phyloP scores from a whole-genome alignment of 2,888 invertebrate species.

The Eustalomyia histrio region DNA sequence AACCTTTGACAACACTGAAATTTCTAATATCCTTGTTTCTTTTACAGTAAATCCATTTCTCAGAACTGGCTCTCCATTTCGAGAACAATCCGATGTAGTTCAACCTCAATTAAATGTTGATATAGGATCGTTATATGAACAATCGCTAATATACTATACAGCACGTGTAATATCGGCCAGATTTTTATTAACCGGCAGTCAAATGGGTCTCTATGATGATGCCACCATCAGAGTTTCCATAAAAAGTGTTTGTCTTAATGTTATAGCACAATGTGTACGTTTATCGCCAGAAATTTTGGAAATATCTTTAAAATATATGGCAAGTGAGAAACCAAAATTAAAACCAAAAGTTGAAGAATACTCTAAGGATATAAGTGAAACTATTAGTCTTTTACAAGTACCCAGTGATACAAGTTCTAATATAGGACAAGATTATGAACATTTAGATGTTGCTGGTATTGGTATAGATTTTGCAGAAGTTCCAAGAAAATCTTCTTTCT shows the following conservation, averaged over 20 bases:
- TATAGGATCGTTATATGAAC: conserved; percentile 78
- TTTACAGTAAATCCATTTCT: conserved; percentile 74
- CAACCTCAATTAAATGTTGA: conserved; percentile 71
- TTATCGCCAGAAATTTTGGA: conserved; percentile 88
- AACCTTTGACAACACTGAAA: no score
- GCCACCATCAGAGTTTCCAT: conserved; percentile 91
- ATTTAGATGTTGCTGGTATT: conserved; percentile 66
- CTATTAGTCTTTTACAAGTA: conserved; percentile 68
- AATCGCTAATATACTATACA: conserved; percentile 77
- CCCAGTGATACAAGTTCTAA: conserved; percentile 71
- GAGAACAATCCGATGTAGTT: conserved; percentile 68
- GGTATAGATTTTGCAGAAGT: conserved; percentile 16
- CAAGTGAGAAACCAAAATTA: conserved; percentile 64
- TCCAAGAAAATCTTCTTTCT: conserved; percentile 52
- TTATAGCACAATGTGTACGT: conserved; percentile 87
- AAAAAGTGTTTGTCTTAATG: conserved; percentile 91
- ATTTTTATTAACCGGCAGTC: conserved; percentile 76
- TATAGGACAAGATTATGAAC: conserved; percentile 70
- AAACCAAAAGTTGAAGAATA: background rate
- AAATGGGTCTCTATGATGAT: conserved; percentile 84
- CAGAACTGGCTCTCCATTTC: conserved; percentile 13
- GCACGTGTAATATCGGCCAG: conserved; percentile 76
- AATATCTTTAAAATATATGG: conserved; percentile 83
- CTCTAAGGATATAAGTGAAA: conserved; percentile 60
- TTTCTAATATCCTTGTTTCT: background rate